Conservation (phyloP, 2,888 invertebrate species). For the Hoplodrina blanda region DNA sequence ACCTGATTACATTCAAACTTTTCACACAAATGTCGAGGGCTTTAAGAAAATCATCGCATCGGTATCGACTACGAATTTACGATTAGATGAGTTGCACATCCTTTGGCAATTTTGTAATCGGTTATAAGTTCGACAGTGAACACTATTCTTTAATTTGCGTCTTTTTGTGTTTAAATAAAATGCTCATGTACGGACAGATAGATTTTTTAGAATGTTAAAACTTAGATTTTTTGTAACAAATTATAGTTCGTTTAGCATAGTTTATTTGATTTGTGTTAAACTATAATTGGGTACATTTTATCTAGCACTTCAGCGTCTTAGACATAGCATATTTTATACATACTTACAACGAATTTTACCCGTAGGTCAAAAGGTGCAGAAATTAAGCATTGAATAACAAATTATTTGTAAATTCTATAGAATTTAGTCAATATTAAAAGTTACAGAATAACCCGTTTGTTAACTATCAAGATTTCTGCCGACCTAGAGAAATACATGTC, state of each 20-base stretch:
- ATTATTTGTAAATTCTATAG: background rate
- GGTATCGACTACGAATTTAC: slow-evolving; percentile 26
- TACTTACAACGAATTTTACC: background rate
- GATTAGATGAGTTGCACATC: slow-evolving; percentile 47
- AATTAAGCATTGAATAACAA: background rate
- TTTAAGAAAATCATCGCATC: slow-evolving; percentile 52
- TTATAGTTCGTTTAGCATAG: slow-evolving; percentile 6
- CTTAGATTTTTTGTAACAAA: slow-evolving; percentile 7
- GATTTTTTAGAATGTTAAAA: slow-evolving; percentile 19
- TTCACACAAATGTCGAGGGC: slow-evolving; percentile 47
- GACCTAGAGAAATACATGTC: too few relatives aligned
- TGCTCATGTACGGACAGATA: slow-evolving; percentile 34
- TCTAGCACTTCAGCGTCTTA: slow-evolving; percentile 2
- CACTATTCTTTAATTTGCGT: slow-evolving; percentile 18
- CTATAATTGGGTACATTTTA: slow-evolving; percentile 24
- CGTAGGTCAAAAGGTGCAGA: background rate
- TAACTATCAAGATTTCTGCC: too few relatives aligned
- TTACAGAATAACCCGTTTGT: too few relatives aligned
- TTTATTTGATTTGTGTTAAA: slow-evolving; percentile 31
- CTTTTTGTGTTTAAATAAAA: slow-evolving; percentile 19
- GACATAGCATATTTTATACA: background rate
- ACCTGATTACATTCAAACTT: slow-evolving; percentile 57
- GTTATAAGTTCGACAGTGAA: slow-evolving; percentile 6
- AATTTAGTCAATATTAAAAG: background rate
- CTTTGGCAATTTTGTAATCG: slow-evolving; percentile 31